Evolutionary conservation across 2,113 vertebrate species (phyloP).

Genomic region (Galeopterus variegatus): DNA sequence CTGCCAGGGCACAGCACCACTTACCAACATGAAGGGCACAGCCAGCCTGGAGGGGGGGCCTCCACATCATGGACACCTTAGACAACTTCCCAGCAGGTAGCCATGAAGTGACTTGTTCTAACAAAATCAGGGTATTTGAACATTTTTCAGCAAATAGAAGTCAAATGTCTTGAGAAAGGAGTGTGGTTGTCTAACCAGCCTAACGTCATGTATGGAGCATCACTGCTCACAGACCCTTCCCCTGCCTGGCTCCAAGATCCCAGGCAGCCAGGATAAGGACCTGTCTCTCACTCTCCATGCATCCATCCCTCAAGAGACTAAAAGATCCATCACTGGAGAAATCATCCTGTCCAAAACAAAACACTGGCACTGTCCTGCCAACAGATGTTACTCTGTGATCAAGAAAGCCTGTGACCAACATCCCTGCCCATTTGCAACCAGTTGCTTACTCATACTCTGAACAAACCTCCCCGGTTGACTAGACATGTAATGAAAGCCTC

Average conservation of each 20-base stretch:
- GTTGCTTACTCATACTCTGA: not conserved
- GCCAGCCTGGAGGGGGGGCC: not conserved
- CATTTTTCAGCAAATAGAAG: not conserved
- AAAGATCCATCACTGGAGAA: not conserved
- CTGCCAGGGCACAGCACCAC: not conserved
- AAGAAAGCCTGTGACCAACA: not conserved
- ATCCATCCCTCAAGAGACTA: not conserved
- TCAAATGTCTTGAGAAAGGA: not conserved
- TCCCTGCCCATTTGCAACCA: not conserved
- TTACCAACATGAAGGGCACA: not conserved
- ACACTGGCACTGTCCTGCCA: not conserved
- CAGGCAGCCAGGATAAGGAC: not conserved
- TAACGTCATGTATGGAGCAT: not conserved
- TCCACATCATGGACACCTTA: not conserved
- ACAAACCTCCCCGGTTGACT: not conserved
- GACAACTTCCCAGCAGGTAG: not conserved
- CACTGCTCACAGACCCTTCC: not conserved
- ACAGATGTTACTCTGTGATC: not conserved
- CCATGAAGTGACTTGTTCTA: not conserved
- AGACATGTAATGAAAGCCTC: conserved; percentile 9
- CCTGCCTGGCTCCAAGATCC: not conserved
- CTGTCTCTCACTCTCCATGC: not conserved
- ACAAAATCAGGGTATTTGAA: not conserved
- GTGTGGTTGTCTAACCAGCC: not conserved
- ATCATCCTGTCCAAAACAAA: not conserved